phyloP scores from a whole-genome alignment of 2,797 vertebrate species.

The Pantherophis vulpinus region DNA sequence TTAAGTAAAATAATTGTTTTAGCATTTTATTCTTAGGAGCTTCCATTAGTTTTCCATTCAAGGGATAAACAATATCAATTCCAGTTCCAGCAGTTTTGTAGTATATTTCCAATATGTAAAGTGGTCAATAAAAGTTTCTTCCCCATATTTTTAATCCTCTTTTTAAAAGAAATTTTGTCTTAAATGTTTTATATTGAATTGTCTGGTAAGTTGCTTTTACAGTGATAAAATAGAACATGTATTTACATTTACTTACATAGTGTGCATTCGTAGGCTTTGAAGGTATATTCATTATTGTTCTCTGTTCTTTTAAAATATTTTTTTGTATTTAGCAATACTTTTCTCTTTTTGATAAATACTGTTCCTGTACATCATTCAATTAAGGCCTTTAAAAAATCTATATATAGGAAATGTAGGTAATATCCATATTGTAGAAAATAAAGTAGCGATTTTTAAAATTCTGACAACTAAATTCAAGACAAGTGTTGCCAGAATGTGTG shows the following conservation, averaged over 20 bases:
- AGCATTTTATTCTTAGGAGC: not conserved
- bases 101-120: not conserved
- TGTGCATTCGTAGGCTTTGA: not conserved
- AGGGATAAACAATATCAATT: not conserved
- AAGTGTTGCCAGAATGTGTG: not conserved
- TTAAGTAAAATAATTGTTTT: not conserved
- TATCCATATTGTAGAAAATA: not conserved
- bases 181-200: not conserved
- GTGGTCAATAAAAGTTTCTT: not conserved
- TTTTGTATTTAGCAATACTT: not conserved
- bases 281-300: not conserved
- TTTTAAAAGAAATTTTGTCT: not conserved
- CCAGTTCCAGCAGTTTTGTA: not conserved
- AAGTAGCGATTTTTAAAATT: not conserved
- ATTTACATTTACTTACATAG: not conserved
- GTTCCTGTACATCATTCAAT: not conserved
- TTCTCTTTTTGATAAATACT: not conserved
- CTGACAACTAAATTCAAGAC: not conserved
- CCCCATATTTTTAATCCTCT: not conserved
- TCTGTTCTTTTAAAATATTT: not conserved
- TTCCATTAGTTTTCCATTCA: not conserved
- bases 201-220: not conserved
- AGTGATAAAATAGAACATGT: not conserved
- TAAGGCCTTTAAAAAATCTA: not conserved
- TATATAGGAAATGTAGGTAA: not conserved